Conservation (phyloP, 2,113 vertebrate species). For the Perca flavescens region DNA sequence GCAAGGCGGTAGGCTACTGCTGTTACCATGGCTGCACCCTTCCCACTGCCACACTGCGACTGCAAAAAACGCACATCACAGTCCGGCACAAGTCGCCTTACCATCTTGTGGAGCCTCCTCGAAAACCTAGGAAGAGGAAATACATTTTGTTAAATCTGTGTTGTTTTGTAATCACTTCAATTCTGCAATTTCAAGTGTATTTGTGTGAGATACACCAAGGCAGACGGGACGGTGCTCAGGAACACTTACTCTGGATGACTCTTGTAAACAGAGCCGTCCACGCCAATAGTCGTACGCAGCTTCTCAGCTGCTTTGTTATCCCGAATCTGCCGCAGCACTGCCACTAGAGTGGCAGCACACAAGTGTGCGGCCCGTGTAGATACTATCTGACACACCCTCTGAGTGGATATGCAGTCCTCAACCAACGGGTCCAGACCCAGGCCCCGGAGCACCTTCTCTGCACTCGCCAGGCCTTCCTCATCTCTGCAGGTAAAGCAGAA, state of each 20-base stretch:
- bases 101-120: slow-evolving; percentile 91
- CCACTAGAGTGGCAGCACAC: slow-evolving; percentile 89
- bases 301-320: slow-evolving; percentile 92
- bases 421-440: slow-evolving; percentile 88
- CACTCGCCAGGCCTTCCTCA: slow-evolving; percentile 88
- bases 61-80: slow-evolving; percentile 93
- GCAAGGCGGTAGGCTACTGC: slow-evolving; percentile 93
- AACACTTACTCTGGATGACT: slow-evolving; percentile 93
- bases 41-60: slow-evolving; percentile 94
- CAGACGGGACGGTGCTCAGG: neutral
- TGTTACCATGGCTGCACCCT: slow-evolving; percentile 97
- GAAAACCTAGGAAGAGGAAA: slow-evolving; percentile 86
- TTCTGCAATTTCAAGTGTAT: neutral
- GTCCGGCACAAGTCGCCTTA: slow-evolving; percentile 91
- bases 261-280: slow-evolving; percentile 96
- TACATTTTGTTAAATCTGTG: neutral
- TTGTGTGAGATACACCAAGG: neutral
- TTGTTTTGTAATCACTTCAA: neutral
- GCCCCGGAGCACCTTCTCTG: slow-evolving; percentile 84
- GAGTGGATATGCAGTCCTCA: slow-evolving; percentile 91
- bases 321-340: slow-evolving; percentile 91
- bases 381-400: slow-evolving; percentile 92
- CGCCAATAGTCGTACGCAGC: slow-evolving; percentile 91
- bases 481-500: slow-evolving; percentile 79
- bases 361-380: slow-evolving; percentile 92